phyloP scores from a whole-genome alignment of 2,113 vertebrate species.

The Cyprinodon tularosa region DNA sequence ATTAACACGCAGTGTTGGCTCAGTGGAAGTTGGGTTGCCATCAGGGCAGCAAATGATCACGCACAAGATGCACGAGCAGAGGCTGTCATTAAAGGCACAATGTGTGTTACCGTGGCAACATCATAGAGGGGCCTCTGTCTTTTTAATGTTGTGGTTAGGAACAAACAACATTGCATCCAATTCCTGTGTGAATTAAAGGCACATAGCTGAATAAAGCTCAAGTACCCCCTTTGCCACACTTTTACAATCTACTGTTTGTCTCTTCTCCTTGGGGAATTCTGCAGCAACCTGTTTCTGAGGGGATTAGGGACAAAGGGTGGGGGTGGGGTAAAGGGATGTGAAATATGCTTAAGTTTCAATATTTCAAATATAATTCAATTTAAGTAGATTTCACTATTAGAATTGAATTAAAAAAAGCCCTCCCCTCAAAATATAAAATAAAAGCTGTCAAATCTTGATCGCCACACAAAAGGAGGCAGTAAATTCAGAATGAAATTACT shows the following conservation, averaged over 20 bases:
- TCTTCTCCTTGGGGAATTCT: slow-evolving; percentile 63
- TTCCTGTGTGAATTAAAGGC: slow-evolving; percentile 73
- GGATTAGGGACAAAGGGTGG: not conserved
- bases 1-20: slow-evolving; percentile 5
- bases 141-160: slow-evolving; percentile 65
- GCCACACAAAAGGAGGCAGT: slow-evolving; percentile 46
- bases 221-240: slow-evolving; percentile 58
- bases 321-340: not conserved
- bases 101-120: slow-evolving; percentile 79
- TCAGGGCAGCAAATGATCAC: slow-evolving; percentile 70
- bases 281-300: slow-evolving; percentile 65
- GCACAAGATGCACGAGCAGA: slow-evolving; percentile 67
- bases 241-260: slow-evolving; percentile 57
- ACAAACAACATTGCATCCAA: slow-evolving; percentile 68
- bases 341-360: slow-evolving; percentile 48
- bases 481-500: slow-evolving; percentile 24
- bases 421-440: not conserved
- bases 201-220: slow-evolving; percentile 77
- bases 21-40: slow-evolving; percentile 34
- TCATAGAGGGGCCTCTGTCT: slow-evolving; percentile 64
- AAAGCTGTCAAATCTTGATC: slow-evolving; percentile 41
- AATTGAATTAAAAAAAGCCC: slow-evolving; percentile 52
- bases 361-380: slow-evolving; percentile 34
- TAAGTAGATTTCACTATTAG: slow-evolving; percentile 38
- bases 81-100: slow-evolving; percentile 76